These are phyloP conservation scores for Antitype chi DNA, from an alignment of 2,888 invertebrate genomes.

Conservation along the genomic window DNA sequence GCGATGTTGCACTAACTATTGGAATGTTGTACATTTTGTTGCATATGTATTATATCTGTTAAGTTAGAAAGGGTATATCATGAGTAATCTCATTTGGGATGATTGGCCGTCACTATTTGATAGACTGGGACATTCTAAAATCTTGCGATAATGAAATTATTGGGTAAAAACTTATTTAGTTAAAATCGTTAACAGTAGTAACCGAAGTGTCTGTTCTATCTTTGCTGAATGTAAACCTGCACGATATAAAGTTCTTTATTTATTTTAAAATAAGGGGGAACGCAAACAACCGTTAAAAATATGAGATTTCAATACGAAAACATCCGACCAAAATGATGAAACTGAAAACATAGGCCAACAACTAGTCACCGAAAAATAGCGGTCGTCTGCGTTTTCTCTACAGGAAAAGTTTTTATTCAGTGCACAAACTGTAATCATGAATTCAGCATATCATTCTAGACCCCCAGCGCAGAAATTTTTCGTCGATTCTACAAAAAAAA, in stretches of 20 bases:
- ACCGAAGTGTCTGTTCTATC: conserved; percentile 15
- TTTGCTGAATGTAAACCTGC: not conserved
- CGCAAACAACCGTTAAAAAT: not conserved
- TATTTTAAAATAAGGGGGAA: not conserved
- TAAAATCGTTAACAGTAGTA: not conserved
- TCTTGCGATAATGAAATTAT: not conserved
- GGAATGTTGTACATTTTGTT: conserved; percentile 43
- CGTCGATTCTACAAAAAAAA: too few relatives aligned
- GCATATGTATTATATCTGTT: conserved; percentile 20
- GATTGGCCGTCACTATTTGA: conserved; percentile 23
- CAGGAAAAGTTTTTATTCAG: too few relatives aligned
- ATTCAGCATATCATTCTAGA: too few relatives aligned
- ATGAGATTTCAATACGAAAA: not conserved
- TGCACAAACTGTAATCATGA: too few relatives aligned
- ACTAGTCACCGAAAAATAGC: not conserved
- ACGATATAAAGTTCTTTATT: not conserved
- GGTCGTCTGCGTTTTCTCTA: conserved; percentile 11
- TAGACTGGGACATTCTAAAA: conserved; percentile 11
- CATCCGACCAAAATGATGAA: not conserved
- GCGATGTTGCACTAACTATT: conserved; percentile 51
- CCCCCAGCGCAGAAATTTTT: too few relatives aligned
- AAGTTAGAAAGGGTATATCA: not conserved
- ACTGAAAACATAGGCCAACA: not conserved
- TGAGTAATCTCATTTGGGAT: not conserved
- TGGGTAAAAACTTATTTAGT: not conserved